Conservation (phyloP, 2,797 vertebrate genomes). For the Adrianichthys oophorus region DNA sequence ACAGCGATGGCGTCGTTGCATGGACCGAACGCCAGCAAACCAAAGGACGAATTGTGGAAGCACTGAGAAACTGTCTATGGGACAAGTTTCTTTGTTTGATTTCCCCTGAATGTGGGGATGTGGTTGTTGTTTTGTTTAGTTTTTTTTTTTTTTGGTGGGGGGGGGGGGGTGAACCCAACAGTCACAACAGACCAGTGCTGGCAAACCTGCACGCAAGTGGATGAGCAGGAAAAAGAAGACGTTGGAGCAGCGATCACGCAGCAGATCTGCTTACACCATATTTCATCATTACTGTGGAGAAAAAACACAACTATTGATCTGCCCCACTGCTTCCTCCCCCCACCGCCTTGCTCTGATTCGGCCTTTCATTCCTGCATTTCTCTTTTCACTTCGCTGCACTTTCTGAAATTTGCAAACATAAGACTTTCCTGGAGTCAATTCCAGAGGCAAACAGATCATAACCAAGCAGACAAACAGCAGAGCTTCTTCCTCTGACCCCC, state of each 20-base stretch:
- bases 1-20: conserved; percentile 1
- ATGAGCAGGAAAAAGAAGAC: conserved; percentile 57
- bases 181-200: conserved; percentile 36
- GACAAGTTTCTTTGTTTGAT: conserved; percentile 8
- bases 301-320: conserved; percentile 74
- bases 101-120: conserved; percentile 33
- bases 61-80: not conserved
- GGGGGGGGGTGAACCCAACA: not conserved
- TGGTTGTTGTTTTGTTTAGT: conserved; percentile 31
- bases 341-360: conserved; percentile 32
- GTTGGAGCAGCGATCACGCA: conserved; percentile 72
- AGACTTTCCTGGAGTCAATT: conserved; percentile 53
- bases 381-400: conserved; percentile 41
- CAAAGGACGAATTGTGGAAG: conserved; percentile 1
- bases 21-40: too few relatives aligned
- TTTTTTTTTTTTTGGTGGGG: not conserved
- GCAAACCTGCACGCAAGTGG: conserved; percentile 39
- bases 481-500: conserved; percentile 9
- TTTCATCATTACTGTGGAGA: conserved; percentile 82
- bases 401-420: conserved; percentile 58
- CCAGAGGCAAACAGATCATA: conserved; percentile 55
- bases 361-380: conserved; percentile 48
- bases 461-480: conserved; percentile 31
- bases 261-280: conserved; percentile 80
- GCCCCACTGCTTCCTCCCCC: conserved; percentile 61